Evolutionary conservation across 2,888 invertebrate genomes (phyloP).

Genomic region (Prostheceraeus crozeri): DNA sequence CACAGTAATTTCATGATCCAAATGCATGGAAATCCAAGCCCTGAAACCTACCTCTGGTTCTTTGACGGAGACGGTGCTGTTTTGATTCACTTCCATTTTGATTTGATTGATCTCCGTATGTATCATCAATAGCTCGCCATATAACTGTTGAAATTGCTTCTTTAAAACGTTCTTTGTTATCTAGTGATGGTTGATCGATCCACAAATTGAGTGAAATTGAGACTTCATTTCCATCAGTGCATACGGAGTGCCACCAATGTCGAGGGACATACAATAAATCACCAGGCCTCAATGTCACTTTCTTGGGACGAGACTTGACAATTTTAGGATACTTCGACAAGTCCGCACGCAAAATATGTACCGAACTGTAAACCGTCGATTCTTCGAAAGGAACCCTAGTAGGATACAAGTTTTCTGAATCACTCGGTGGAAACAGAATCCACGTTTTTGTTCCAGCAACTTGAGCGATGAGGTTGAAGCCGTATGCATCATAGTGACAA

Average conservation of each 20-base stretch:
- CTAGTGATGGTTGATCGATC: constrained; percentile 31
- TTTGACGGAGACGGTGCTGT: too few relatives aligned
- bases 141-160: too few relatives aligned
- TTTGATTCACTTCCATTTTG: too few relatives aligned
- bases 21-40: too few relatives aligned
- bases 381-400: constrained; percentile 89
- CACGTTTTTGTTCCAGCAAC: constrained; percentile 69
- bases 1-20: too few relatives aligned
- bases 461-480: constrained; percentile 82
- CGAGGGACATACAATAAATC: constrained; percentile 79
- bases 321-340: constrained; percentile 44
- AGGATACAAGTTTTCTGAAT: constrained; percentile 64
- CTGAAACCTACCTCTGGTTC: too few relatives aligned
- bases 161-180: constrained; percentile 23
- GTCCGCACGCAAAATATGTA: constrained; percentile 67
- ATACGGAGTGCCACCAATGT: constrained; percentile 96
- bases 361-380: constrained; percentile 79
- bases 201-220: constrained; percentile 35
- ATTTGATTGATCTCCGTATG: too few relatives aligned
- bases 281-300: constrained; percentile 69
- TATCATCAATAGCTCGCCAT: too few relatives aligned
- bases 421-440: constrained; percentile 77
- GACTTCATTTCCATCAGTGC: constrained; percentile 58
- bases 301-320: constrained; percentile 51
- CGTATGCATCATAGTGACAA: constrained; percentile 87